These are phyloP conservation scores for Drosophila gaucha DNA, from an alignment of 2,888 invertebrate species.

Conservation along the genomic window DNA sequence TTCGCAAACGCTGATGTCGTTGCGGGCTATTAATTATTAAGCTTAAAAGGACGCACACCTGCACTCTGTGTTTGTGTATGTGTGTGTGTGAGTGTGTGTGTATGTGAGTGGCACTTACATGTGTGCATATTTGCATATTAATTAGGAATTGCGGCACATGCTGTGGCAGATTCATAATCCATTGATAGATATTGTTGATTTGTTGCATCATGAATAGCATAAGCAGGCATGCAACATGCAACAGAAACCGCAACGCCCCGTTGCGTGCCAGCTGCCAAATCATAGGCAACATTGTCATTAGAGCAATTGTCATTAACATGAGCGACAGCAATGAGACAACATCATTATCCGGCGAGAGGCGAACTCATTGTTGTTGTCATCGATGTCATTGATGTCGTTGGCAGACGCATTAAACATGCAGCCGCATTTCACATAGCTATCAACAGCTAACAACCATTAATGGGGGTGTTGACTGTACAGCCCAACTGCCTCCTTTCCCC, in stretches of 20 bases:
- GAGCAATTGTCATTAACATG: conserved; percentile 77
- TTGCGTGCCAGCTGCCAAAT: conserved; percentile 16
- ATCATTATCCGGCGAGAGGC: conserved; percentile 62
- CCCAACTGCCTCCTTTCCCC: neutral
- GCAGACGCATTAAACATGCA: conserved; percentile 76
- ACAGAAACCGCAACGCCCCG: neutral
- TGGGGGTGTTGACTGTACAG: conserved; percentile 56
- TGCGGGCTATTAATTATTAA: conserved; percentile 61
- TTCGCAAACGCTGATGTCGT: conserved; percentile 33
- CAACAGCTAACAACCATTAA: conserved; percentile 76
- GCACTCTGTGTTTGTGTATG: neutral
- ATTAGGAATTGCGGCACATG: conserved; percentile 68
- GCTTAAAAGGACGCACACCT: conserved; percentile 39
- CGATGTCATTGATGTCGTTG: conserved; percentile 68
- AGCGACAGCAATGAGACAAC: conserved; percentile 75
- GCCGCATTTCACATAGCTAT: conserved; percentile 76
- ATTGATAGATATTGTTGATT: conserved; percentile 74
- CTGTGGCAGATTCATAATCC: conserved; percentile 70
- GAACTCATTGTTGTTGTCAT: conserved; percentile 33
- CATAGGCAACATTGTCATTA: conserved; percentile 73
- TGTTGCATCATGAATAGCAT: conserved; percentile 77
- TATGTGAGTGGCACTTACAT: conserved; percentile 48
- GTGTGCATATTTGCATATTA: conserved; percentile 75
- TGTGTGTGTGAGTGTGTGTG: conserved; percentile 1
- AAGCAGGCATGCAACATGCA: conserved; percentile 54